phyloP scores from a whole-genome alignment of 2,888 invertebrate genomes.

The Sinopyrophorus schimmeli region DNA sequence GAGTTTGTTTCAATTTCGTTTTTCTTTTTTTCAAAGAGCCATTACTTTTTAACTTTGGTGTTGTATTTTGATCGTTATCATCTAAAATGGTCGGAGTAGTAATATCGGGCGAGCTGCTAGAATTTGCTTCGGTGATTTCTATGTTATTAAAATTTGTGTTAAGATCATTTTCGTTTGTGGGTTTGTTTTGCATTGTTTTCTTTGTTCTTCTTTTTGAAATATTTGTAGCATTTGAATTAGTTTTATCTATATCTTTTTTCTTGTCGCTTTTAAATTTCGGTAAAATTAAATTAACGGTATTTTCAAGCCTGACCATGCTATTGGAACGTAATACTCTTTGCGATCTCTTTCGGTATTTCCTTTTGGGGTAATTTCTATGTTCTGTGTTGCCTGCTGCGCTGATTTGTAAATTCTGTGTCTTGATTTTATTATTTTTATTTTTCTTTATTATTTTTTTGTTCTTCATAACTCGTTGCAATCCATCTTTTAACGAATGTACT shows the following conservation, averaged over 20 bases:
- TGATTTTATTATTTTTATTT: slow-evolving; percentile 29
- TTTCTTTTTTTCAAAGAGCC: too few relatives aligned
- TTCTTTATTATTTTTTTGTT: slow-evolving; percentile 30
- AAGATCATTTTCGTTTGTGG: too few relatives aligned
- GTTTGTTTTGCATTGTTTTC: slow-evolving; percentile 9
- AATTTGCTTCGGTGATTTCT: too few relatives aligned
- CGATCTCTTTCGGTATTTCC: slow-evolving; percentile 19
- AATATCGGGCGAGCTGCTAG: too few relatives aligned
- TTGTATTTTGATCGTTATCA: too few relatives aligned
- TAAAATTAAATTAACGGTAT: slow-evolving; percentile 9
- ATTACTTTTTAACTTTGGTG: too few relatives aligned
- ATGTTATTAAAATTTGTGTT: too few relatives aligned
- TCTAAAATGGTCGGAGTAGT: too few relatives aligned
- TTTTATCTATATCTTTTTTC: slow-evolving; percentile 8
- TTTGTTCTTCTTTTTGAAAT: slow-evolving; percentile 13
- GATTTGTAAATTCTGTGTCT: slow-evolving; percentile 36
- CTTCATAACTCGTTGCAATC: slow-evolving; percentile 44
- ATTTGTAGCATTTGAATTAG: too few relatives aligned
- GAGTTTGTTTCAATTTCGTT: too few relatives aligned
- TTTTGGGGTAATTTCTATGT: slow-evolving; percentile 12
- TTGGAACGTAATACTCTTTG: slow-evolving; percentile 23
- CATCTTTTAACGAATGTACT: slow-evolving; percentile 59
- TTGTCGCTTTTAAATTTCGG: slow-evolving; percentile 15
- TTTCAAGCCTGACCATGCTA: slow-evolving; percentile 12
- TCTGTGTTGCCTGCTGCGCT: slow-evolving; percentile 16